phyloP scores from a whole-genome alignment of 1,140 invertebrate species.

The Drosophila albomicans region DNA sequence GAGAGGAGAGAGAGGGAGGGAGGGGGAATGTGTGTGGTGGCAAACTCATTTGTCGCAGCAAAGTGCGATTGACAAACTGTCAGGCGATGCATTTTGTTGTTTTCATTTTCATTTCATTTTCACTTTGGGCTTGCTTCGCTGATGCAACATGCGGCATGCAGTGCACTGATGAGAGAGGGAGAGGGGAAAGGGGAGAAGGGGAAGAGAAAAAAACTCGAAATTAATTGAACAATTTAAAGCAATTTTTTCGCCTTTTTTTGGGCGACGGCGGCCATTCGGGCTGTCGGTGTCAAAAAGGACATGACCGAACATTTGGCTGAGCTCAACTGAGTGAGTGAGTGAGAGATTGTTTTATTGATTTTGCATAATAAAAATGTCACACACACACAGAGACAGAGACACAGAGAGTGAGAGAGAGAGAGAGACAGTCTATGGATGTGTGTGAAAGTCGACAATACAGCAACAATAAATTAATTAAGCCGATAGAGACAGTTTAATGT shows the following conservation, averaged over 20 bases:
- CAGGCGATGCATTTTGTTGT: slow-evolving; percentile 67
- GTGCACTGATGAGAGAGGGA: neutral
- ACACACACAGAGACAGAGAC: slow-evolving; percentile 43
- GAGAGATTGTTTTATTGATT: slow-evolving; percentile 85
- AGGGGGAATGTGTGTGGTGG: slow-evolving; percentile 27
- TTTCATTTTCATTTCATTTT: slow-evolving; percentile 45
- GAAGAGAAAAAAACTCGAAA: slow-evolving; percentile 69
- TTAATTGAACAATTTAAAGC: slow-evolving; percentile 83
- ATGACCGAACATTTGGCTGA: slow-evolving; percentile 77
- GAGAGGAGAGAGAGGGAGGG: slow-evolving; percentile 1
- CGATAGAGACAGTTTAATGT: slow-evolving; percentile 85
- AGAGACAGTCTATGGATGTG: neutral
- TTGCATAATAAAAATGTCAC: slow-evolving; percentile 85
- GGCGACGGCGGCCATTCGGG: slow-evolving; percentile 43
- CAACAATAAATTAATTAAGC: slow-evolving; percentile 85
- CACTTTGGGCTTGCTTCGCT: slow-evolving; percentile 25
- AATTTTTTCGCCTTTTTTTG: slow-evolving; percentile 52
- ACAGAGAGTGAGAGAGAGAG: no score
- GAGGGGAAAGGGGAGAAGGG: neutral
- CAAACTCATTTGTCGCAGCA: slow-evolving; percentile 73
- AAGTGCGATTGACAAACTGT: slow-evolving; percentile 81
- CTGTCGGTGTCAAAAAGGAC: slow-evolving; percentile 84
- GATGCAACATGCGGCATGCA: slow-evolving; percentile 37
- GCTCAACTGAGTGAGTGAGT: slow-evolving; percentile 48
- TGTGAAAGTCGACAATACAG: slow-evolving; percentile 70